A percentile compares a stretch with the other conserved stretches of the same genome.
Evolutionary conservation across 2,888 invertebrate species (phyloP).

Genomic region (Noctua fimbriata): DNA sequence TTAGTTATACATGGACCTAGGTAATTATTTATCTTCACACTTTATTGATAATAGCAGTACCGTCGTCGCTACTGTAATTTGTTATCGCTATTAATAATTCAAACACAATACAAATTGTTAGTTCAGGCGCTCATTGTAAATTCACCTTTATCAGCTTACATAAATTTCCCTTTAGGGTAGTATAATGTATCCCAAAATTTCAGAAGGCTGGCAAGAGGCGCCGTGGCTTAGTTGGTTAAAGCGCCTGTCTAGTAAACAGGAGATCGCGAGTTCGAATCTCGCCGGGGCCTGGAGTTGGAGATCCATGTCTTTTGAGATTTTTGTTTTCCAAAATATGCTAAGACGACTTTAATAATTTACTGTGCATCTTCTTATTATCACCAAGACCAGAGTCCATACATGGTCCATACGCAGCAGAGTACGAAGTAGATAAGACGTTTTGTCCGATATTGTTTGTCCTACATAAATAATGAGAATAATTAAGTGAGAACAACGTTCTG

Average conservation of each 20-base stretch:
- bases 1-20: conserved; percentile 5
- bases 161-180: conserved; percentile 2
- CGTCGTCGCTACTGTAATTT: conserved; percentile 6
- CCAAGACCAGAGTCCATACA: neutral
- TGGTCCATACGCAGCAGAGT: neutral
- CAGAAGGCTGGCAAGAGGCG: conserved; percentile 77
- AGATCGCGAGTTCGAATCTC: conserved; percentile 94
- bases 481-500: neutral
- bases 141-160: conserved; percentile 27
- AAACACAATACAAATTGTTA: conserved; percentile 37
- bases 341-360: no score
- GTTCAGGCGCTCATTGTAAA: conserved; percentile 37
- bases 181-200: conserved; percentile 68
- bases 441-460: conserved; percentile 5
- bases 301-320: neutral
- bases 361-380: neutral
- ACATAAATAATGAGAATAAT: conserved; percentile 8
- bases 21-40: conserved; percentile 29
- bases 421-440: conserved; percentile 3
- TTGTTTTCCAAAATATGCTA: neutral
- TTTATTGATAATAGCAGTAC: conserved; percentile 20
- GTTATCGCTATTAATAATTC: conserved; percentile 39
- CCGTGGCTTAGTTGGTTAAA: conserved; percentile 94
- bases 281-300: conserved; percentile 89
- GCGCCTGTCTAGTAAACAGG: conserved; percentile 94